Evolutionary conservation across 2,113 vertebrate species (phyloP).

Genomic region (Calyptommatus sinebrachiatus): DNA sequence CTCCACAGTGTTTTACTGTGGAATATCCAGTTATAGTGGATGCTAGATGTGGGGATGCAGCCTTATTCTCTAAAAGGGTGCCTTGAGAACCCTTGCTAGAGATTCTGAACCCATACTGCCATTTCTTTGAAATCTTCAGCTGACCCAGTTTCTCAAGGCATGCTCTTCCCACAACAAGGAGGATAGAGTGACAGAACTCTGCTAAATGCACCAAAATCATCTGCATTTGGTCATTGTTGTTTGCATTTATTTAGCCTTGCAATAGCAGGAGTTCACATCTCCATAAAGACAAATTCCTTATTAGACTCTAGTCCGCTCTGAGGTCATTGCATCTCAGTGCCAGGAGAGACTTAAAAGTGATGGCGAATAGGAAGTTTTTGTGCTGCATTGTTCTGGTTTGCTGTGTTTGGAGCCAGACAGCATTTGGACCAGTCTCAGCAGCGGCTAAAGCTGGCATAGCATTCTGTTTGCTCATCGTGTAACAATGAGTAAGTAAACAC

Average conservation of each 20-base stretch:
- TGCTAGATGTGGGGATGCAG: no score
- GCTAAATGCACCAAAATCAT: conserved; percentile 66
- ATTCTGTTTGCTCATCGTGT: conserved; percentile 81
- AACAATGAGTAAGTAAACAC: conserved; percentile 89
- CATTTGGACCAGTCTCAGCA: conserved; percentile 76
- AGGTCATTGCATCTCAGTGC: conserved; percentile 72
- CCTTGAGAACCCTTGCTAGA: no score
- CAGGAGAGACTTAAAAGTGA: conserved; percentile 71
- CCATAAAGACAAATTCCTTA: conserved; percentile 76
- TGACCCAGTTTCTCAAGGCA: conserved; percentile 33
- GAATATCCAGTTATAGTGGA: no score
- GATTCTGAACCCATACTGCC: no score
- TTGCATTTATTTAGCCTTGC: conserved; percentile 63
- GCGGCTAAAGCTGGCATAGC: conserved; percentile 73
- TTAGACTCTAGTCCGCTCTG: conserved; percentile 62
- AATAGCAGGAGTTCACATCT: conserved; percentile 69
- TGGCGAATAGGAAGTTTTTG: conserved; percentile 87
- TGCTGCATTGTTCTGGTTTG: conserved; percentile 78
- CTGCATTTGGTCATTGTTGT: conserved; percentile 68
- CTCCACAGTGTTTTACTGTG: not conserved
- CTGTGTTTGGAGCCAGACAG: conserved; percentile 81
- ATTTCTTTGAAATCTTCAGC: conserved; percentile 29
- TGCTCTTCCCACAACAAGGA: conserved; percentile 50
- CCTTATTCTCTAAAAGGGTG: no score
- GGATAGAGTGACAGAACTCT: conserved; percentile 47